Evolutionary conservation across 2,888 invertebrate species (phyloP), one percentile per base, ranked within the genome.

Genomic region (Calameuta pallipes): DNA sequence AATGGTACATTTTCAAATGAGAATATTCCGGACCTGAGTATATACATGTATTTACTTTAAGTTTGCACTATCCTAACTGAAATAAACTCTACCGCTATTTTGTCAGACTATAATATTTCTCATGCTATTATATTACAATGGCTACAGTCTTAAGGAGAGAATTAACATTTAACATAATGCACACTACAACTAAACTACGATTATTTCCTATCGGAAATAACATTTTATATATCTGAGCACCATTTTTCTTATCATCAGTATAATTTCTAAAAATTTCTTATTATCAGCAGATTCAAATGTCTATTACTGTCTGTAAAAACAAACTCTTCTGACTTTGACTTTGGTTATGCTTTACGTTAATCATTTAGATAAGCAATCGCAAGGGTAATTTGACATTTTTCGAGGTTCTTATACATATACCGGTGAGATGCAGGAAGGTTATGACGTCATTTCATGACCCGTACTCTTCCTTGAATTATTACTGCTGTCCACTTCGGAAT

Each of bases 401-500:
- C 23, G 9, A 23, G 23, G 23, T 23, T 23, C 13, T 56, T 23
- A 9, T 23, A 15, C 23, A 56, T 6, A 15, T 56, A 56, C 9
- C 15, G 15, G 41, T 56, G 23, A 56, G 23, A 56, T 56, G 23
- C 23, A 56, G 41, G 41, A 56, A 56, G 23, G 41, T 9, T 23
- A 56, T 56, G 41, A 56, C 23, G 41, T 9, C 41, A 56, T 56
- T 23, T 23, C 23, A 23, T 15, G 23, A 56, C 23, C 41, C 23
- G 23, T 23, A 2, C 4, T 56, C 41, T 56, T 56, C 41, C 23
- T 56, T 56, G 56, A 34, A 73, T 68, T 13, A 76, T 37, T 35
- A 56, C 3, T 69, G 36, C n/a, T 33, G 23, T 37, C 33, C 31
- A 75, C 30, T 23, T 37, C n/a, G n/a, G 33, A 68, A 79, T 79